A percentile compares a stretch with the other conserved stretches of the same genome.
These are phyloP conservation scores for Mycteria americana DNA, from an alignment of 2,797 vertebrate genomes.

Conservation along the genomic window DNA sequence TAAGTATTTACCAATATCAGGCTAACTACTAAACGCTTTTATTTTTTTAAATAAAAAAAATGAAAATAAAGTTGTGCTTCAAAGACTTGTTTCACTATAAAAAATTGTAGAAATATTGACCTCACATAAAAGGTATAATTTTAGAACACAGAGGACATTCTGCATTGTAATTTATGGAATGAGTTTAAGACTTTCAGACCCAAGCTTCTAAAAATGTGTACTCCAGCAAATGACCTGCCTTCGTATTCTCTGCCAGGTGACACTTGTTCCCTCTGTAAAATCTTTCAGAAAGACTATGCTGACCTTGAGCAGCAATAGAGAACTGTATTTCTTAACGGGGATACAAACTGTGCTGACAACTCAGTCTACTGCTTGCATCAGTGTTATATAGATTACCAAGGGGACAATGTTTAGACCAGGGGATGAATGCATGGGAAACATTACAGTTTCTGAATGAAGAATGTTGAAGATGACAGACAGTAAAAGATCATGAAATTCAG, in stretches of 20 bases:
- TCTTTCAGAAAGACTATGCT: constrained; percentile 3
- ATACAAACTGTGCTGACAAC: not conserved
- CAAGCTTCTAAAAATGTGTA: not conserved
- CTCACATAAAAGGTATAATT: not conserved
- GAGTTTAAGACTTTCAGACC: constrained; percentile 3
- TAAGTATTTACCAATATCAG: not conserved
- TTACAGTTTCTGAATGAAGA: constrained; percentile 12
- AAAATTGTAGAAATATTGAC: not conserved
- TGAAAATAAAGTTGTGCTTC: not conserved
- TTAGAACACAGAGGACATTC: not conserved
- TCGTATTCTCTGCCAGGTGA: not conserved
- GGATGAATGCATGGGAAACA: constrained; percentile 5
- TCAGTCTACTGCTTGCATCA: not conserved
- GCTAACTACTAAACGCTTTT: not conserved
- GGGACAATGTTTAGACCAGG: constrained; percentile 12
- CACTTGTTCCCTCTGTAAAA: not conserved
- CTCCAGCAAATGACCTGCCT: not conserved
- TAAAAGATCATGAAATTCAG: constrained; percentile 49
- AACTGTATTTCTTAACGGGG: not conserved
- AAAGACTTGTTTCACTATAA: not conserved
- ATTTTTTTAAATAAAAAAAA: not conserved
- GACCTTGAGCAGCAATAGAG: constrained; percentile 29
- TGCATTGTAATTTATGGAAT: constrained; percentile 15
- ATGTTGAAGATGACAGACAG: constrained; percentile 27
- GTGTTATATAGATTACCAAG: constrained; percentile 2